Conservation (phyloP, 1,140 invertebrate species). For the Drosophila micromelanica region DNA sequence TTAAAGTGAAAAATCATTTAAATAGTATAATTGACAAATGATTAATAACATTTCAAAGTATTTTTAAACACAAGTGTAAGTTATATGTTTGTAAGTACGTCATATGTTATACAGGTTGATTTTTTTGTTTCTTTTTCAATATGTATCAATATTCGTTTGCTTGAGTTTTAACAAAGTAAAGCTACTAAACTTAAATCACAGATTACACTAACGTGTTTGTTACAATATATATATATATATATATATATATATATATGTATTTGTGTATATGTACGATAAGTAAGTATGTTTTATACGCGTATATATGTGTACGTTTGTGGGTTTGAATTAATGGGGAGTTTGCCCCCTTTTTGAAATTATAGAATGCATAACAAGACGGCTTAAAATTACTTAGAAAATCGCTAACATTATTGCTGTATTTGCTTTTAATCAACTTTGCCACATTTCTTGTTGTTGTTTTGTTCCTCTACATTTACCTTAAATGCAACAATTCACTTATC, state of each 20-base stretch:
- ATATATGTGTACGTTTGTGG: constrained; percentile 27
- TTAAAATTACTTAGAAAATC: constrained; percentile 72
- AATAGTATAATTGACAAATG: constrained; percentile 71
- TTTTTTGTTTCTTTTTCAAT: constrained; percentile 26
- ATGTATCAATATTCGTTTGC: constrained; percentile 43
- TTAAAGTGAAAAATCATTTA: constrained; percentile 46
- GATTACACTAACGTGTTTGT: constrained; percentile 83
- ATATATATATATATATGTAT: constrained; percentile 53
- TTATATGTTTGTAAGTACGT: constrained; percentile 48
- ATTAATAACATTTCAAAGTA: constrained; percentile 69
- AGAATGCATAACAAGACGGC: constrained; percentile 62
- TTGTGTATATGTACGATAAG: constrained; percentile 42
- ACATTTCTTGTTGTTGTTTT: constrained; percentile 35
- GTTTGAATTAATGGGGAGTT: constrained; percentile 25
- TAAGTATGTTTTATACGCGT: constrained; percentile 40
- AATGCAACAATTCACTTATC: constrained; percentile 79
- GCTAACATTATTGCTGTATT: constrained; percentile 63
- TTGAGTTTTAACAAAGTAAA: constrained; percentile 78
- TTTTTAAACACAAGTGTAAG: constrained; percentile 45
- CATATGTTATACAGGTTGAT: constrained; percentile 60
- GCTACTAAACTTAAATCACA: constrained; percentile 84
- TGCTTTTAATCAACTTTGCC: constrained; percentile 46
- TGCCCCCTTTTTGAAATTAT: constrained; percentile 41
- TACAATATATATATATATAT: constrained; percentile 74
- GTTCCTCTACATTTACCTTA: constrained; percentile 44